Evolutionary conservation across 1,140 invertebrate genomes (phyloP), one percentile per base, ranked within the genome.

Genomic region (Drosophila ogumai): DNA sequence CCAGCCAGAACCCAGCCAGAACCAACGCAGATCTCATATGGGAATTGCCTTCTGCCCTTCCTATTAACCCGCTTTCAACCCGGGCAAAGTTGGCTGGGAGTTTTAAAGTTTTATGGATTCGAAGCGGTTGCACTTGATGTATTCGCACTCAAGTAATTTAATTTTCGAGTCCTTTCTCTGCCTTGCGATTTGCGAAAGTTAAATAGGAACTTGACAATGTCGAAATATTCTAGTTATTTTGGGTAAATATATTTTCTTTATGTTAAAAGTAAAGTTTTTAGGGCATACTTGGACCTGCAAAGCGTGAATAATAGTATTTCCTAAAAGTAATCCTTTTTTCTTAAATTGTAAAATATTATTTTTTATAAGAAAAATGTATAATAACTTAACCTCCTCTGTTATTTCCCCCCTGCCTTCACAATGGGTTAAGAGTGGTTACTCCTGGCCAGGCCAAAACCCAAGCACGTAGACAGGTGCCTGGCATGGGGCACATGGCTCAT

Each of bases 401-500:
- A 34, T 19, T 47, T 64, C 13, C 34, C n/a, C 34, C 13, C n/a
- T 34, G 6, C 52, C 8, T 6, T 6, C 22, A 34, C 56, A 72
- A 57, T 55, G 68, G 68, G 68, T 72, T 72, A 72, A 72, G 54
- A 38, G 19, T 43, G 22, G 59, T 38, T 34, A 10, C 32, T 38
- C 13, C 41, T 67, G 60, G 34, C 64, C 60, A 47, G 52, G 44
- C 65, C 66, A 22, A 38, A 69, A 72, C 44, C 52, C 52, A 7
- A 41, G 68, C 68, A 72, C 68, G 68, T 72, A 72, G 68, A 59
- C 68, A 72, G 68, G 68, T 72, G 68, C 43, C 44, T 63, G 65
- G 63, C 50, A 57, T 52, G 47, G 52, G 63, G 46, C 66, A 78
- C 65, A 78, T 78, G 75, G 66, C 76, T 79, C 76, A 79, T 78